Percentiles rank a stretch among this genome's conserved stretches.
Evolutionary conservation across 1,140 invertebrate species (phyloP).

Genomic region (Sarcophaga bullata): DNA sequence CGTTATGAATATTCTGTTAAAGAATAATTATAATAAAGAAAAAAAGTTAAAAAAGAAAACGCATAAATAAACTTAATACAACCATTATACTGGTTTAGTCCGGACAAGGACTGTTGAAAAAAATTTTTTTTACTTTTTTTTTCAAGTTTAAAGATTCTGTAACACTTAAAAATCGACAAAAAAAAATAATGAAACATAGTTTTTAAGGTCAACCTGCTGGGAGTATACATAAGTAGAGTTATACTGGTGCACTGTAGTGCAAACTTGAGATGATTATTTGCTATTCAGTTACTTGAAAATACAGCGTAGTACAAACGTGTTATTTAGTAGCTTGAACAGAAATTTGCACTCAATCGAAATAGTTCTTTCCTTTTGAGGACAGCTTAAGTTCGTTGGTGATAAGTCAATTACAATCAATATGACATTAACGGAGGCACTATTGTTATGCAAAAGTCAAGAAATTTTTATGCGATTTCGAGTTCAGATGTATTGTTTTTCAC

Average conservation of each 20-base stretch:
- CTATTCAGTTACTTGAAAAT: too few relatives aligned
- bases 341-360: too few relatives aligned
- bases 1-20: not conserved
- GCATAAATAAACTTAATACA: not conserved
- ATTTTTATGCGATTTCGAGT: too few relatives aligned
- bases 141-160: constrained; percentile 9
- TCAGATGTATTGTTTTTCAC: too few relatives aligned
- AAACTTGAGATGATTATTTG: too few relatives aligned
- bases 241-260: not conserved
- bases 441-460: too few relatives aligned
- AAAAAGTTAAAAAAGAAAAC: not conserved
- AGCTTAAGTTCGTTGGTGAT: too few relatives aligned
- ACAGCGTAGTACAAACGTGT: too few relatives aligned
- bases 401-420: too few relatives aligned
- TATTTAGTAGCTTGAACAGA: too few relatives aligned
- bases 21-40: not conserved
- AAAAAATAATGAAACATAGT: not conserved
- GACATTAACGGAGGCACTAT: too few relatives aligned
- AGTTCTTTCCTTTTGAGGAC: too few relatives aligned
- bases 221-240: not conserved
- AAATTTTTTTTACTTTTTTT: not conserved
- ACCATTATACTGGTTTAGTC: not conserved
- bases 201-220: not conserved
- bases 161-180: constrained; percentile 2
- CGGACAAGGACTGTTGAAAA: not conserved